These are phyloP conservation scores for Oreonectes daqikongensis DNA, from an alignment of 2,797 vertebrate species.

Conservation along the genomic window DNA sequence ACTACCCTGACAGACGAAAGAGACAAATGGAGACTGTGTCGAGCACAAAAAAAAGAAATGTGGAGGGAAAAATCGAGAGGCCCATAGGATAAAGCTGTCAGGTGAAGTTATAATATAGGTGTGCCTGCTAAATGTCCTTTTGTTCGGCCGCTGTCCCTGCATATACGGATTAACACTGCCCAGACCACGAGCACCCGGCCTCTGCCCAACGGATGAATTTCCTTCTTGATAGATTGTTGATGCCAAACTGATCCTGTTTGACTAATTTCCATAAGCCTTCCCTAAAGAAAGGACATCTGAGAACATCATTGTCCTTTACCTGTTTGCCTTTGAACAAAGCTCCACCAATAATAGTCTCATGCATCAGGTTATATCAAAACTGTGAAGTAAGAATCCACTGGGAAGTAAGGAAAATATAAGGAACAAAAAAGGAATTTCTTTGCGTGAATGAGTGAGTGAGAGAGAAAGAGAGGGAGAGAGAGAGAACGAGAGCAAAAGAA, in stretches of 20 bases:
- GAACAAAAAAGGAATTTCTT: no score
- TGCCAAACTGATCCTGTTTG: slow-evolving; percentile 35
- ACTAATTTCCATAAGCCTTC: slow-evolving; percentile 41
- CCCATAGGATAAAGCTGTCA: slow-evolving; percentile 68
- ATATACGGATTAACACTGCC: slow-evolving; percentile 46
- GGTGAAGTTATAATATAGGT: slow-evolving; percentile 64
- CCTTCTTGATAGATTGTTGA: slow-evolving; percentile 38
- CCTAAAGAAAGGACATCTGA: slow-evolving; percentile 29
- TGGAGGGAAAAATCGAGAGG: slow-evolving; percentile 37
- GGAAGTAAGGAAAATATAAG: no score
- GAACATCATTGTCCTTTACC: slow-evolving; percentile 30
- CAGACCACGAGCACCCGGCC: slow-evolving; percentile 43
- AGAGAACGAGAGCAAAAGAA: slow-evolving; percentile 56
- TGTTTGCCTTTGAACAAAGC: slow-evolving; percentile 52
- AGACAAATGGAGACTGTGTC: slow-evolving; percentile 33
- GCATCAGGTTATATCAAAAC: slow-evolving; percentile 34
- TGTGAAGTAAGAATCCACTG: neutral
- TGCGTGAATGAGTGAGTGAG: no score
- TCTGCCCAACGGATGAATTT: neutral
- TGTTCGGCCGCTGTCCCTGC: slow-evolving; percentile 57
- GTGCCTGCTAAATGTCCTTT: slow-evolving; percentile 67
- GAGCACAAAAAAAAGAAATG: slow-evolving; percentile 12
- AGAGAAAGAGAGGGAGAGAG: no score
- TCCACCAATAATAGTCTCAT: slow-evolving; percentile 44
- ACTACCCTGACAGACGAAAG: slow-evolving; percentile 23